Base-by-base conservation (phyloP, 2,797 vertebrate genomes). In the Crocidura indochinensis region DNA sequence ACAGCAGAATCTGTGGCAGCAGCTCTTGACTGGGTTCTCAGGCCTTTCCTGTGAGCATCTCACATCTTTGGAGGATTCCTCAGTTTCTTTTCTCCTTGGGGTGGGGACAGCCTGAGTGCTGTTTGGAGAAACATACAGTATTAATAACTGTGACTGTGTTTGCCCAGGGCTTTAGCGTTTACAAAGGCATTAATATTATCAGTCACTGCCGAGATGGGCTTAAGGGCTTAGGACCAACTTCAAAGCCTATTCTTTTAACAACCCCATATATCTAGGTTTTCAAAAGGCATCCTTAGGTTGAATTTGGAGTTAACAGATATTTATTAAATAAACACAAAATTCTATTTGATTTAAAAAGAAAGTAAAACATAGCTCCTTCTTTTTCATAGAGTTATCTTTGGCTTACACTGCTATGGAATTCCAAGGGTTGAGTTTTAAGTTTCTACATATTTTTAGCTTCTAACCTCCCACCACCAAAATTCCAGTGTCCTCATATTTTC, bases 161-260 rank as follows among this genome's bases (percentile, higher is more conserved):
- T 91, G 65, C n/a, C 84, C 67, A 94, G 90, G 74, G 75, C 29
- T 94, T 95, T 88, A 80, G 87, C 86, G 77, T 72, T 92, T 94
- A 88, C 27, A 26, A 29, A 47, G 67, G 77, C 81, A 78, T 95
- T 84, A 75, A 73, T 89, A 94, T 72, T 94, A 91, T 92, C 91
- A 91, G 92, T 84, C 92, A 31, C 74, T 67, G 71, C 49, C 44
- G 49, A 73, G 75, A 49, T 71, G 90, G 80, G 79, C 53, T 69
- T 65, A 80, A 94, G 64, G 80, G 51, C 74, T 88, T 47, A 26
- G 72, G 27, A 68, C 78, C 4, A 84, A 86, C 91, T 88, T 91
- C 92, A 90, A 87, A 87, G 93, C 81, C 53, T 60, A 4, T 44
- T n/a, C 81, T 93, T 92, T 75, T 71, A 91, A 89, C 60, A 94